Conservation (phyloP, 2,888 invertebrate genomes). For the Diogma glabrata region DNA sequence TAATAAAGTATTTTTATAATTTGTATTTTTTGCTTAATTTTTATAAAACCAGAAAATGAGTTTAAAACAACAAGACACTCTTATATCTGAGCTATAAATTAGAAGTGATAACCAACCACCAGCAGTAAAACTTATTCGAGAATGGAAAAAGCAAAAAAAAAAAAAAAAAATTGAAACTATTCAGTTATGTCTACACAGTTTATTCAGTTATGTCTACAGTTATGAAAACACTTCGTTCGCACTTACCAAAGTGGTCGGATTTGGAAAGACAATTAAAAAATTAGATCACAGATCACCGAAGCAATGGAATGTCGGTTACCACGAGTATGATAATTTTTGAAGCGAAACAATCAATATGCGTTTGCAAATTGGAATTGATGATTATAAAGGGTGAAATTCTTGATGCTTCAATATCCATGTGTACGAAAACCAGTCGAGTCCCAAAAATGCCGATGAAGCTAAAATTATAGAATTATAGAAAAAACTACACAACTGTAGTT, state of each 20-base stretch:
- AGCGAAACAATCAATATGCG: too few relatives aligned
- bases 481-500: too few relatives aligned
- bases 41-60: not conserved
- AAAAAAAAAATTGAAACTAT: not conserved
- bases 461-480: conserved; percentile 1
- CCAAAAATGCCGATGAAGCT: not conserved
- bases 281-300: not conserved
- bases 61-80: not conserved
- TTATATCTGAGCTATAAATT: not conserved
- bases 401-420: too few relatives aligned
- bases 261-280: not conserved
- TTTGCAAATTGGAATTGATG: too few relatives aligned
- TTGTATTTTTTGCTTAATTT: not conserved
- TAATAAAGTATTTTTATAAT: not conserved
- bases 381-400: not conserved
- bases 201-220: too few relatives aligned
- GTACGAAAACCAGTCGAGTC: not conserved
- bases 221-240: conserved; percentile 1
- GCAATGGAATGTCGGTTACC: not conserved
- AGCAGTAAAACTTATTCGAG: not conserved
- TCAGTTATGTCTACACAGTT: too few relatives aligned
- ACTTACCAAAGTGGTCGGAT: not conserved
- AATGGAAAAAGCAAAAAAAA: not conserved
- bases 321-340: not conserved
- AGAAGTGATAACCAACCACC: not conserved